Evolutionary conservation across 2,888 invertebrate genomes (phyloP), one percentile per base, ranked within the genome.

Genomic region (Cosmorhoe ocellata): DNA sequence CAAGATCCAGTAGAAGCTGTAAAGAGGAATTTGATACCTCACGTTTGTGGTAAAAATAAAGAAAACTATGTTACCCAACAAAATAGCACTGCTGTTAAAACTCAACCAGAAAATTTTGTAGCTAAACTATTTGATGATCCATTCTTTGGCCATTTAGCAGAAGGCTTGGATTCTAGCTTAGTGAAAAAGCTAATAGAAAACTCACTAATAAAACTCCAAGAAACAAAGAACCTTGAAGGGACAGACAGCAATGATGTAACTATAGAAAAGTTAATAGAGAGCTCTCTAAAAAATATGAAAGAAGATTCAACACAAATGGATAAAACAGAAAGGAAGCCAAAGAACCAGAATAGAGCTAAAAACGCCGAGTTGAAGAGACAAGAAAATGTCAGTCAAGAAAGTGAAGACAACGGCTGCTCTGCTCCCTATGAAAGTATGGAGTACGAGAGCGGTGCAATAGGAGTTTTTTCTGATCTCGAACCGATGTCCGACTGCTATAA

Each of bases 1-100:
- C 90, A 91, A 59, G 93, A 95, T 81, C 95, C 95, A 0, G 95
- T 95, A 6, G 94, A 95, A 90, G 95, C 95, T 10, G 94, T 95
- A 2, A 92, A 92, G 68, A 90, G 93, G 63, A 95, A 95, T 79
- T 85, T 95, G 58, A 93, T 95, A 67, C 95, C 95, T 34, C 95
- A 95, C 74, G 93, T 95, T 43, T 95, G 95, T 79, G 95, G 95
- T 22, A 93, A 93, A 77, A 84, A 71, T 68, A 81, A 87, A 79
- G 58, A 70, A 26, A 71, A 52, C 26, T 60, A 58, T 28, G 59
- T 64, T 49, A 60, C 53, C 18, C 48, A 36, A 41, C 50, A 60
- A 66, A 73, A 54, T 59, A 67, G 48, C 57, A 43, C 56, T 56
- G 67, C 34, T 58, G 58, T 53, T 51, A 64, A 47, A 58, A 69